Conservation (phyloP, 2,888 invertebrate genomes). For the Eupithecia subumbrata region DNA sequence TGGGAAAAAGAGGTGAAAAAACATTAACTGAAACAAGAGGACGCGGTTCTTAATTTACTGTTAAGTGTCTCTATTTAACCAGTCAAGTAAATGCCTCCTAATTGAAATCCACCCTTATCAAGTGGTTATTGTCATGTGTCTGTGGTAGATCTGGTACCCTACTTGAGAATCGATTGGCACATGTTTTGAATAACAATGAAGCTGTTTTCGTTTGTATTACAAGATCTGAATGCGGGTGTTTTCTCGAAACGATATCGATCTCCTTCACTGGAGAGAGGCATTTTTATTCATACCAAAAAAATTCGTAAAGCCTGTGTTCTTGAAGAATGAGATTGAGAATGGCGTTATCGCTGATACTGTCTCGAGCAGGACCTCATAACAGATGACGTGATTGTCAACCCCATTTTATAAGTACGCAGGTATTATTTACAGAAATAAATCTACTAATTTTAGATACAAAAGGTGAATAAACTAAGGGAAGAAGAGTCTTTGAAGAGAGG, state of each 20-base stretch:
- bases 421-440: too few relatives aligned
- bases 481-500: too few relatives aligned
- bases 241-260: background rate
- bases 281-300: background rate
- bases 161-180: conserved; percentile 19
- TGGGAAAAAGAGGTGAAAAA: background rate
- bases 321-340: background rate
- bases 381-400: too few relatives aligned
- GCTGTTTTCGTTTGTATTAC: conserved; percentile 11
- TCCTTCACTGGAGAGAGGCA: background rate
- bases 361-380: too few relatives aligned
- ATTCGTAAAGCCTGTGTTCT: background rate
- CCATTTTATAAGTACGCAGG: too few relatives aligned
- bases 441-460: too few relatives aligned
- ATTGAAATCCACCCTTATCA: conserved; percentile 30
- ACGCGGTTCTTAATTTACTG: background rate
- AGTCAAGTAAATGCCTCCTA: conserved; percentile 21
- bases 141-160: conserved; percentile 16
- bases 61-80: background rate
- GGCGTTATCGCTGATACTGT: background rate
- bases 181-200: conserved; percentile 18
- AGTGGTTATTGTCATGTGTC: conserved; percentile 29
- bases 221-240: background rate
- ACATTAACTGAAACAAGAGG: background rate
- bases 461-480: too few relatives aligned